Evolutionary conservation across 1,140 invertebrate species (phyloP).

Genomic region (Homarus americanus): DNA sequence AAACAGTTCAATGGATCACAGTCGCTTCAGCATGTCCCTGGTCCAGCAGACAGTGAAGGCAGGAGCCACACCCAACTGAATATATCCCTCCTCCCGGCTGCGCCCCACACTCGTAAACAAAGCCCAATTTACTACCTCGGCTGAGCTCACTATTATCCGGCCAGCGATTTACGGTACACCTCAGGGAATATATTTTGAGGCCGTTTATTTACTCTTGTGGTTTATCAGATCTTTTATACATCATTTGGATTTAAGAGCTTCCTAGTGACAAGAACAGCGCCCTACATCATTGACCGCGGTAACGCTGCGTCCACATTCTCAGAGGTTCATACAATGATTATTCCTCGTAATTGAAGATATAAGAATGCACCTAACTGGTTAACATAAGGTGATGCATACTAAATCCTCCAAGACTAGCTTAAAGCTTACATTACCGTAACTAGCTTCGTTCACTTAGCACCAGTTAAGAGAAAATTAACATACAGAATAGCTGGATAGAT

Average conservation of each 20-base stretch:
- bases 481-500: too few species aligned
- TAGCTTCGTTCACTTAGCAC: too few species aligned
- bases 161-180: constrained; percentile 1
- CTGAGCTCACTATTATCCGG: background rate
- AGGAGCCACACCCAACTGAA: background rate
- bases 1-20: too few species aligned
- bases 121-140: background rate
- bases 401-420: too few species aligned
- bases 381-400: too few species aligned
- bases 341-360: background rate
- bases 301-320: background rate
- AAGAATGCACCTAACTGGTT: too few species aligned
- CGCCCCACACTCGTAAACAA: background rate
- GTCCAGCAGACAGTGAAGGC: too few species aligned
- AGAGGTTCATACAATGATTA: background rate
- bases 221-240: constrained; percentile 10
- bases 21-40: too few species aligned
- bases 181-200: constrained; percentile 6
- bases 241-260: background rate
- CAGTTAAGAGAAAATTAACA: too few species aligned
- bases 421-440: too few species aligned
- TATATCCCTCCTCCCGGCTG: background rate
- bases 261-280: background rate
- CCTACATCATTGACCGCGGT: background rate
- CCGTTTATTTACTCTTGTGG: background rate